These are phyloP conservation scores for Xiphorhynchus elegans DNA, from an alignment of 2,113 vertebrate species.

Conservation along the genomic window DNA sequence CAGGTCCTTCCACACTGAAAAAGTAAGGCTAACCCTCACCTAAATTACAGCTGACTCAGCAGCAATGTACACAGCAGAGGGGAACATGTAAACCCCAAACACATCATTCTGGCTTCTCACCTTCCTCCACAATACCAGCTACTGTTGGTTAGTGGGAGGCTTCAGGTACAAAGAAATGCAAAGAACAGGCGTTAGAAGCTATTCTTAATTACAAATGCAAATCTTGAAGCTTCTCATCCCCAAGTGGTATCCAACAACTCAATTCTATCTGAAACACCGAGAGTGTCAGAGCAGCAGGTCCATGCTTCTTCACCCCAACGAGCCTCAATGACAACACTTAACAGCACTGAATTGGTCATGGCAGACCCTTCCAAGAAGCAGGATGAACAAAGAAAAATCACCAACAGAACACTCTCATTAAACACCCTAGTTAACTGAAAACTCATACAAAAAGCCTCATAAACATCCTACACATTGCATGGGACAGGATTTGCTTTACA, in stretches of 20 bases:
- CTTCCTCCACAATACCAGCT: neutral
- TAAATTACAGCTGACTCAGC: neutral
- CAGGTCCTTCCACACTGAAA: neutral
- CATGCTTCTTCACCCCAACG: neutral
- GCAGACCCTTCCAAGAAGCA: neutral
- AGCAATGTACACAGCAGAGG: neutral
- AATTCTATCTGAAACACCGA: neutral
- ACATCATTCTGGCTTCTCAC: conserved; percentile 1
- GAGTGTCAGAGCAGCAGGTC: neutral
- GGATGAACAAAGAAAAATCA: neutral
- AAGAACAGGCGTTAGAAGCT: neutral
- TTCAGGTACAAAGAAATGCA: conserved; percentile 44
- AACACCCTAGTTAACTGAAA: neutral
- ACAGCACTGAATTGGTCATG: neutral
- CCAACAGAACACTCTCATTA: neutral
- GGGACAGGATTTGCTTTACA: neutral
- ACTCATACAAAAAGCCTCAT: neutral
- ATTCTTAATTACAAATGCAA: conserved; percentile 16
- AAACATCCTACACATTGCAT: neutral
- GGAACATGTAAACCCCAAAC: neutral
- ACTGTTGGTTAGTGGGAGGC: neutral
- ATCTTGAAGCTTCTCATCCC: neutral
- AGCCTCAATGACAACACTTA: neutral
- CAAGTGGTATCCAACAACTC: neutral
- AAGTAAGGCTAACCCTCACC: neutral